A percentile compares a stretch with the other conserved stretches of the same genome.
Conservation (phyloP, 2,797 vertebrate genomes). For the Alauda arvensis region DNA sequence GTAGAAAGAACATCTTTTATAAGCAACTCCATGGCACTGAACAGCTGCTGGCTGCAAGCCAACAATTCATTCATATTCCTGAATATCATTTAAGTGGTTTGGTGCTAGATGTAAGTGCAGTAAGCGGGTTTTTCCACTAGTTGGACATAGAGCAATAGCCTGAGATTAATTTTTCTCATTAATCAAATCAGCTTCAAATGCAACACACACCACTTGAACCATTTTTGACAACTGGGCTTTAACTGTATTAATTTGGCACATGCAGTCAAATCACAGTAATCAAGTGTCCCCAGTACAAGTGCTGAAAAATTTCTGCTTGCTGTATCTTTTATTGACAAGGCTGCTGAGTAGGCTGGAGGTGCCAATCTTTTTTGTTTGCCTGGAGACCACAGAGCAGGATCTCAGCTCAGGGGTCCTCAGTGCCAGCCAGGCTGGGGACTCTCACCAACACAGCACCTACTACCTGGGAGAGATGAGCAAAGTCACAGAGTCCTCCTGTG, state of each 20-base stretch:
- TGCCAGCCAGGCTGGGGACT: background rate
- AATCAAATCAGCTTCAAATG: background rate
- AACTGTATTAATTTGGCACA: background rate
- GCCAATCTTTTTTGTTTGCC: background rate
- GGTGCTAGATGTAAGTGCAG: background rate
- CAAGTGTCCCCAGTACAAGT: background rate
- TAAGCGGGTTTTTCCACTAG: background rate
- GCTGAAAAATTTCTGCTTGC: background rate
- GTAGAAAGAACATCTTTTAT: background rate
- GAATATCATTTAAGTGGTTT: background rate
- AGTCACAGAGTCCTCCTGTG: background rate
- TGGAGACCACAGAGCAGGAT: background rate
- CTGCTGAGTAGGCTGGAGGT: background rate
- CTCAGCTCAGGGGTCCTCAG: background rate
- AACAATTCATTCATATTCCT: background rate
- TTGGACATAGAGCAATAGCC: background rate
- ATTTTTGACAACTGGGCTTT: background rate
- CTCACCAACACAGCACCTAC: rapidly evolving
- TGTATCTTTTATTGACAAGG: background rate
- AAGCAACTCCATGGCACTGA: background rate
- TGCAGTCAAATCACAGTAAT: background rate
- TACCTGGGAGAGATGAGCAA: background rate
- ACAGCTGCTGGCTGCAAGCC: background rate
- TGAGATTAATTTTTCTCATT: background rate
- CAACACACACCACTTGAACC: background rate